phyloP scores from a whole-genome alignment of 2,888 invertebrate genomes.

The Lithosia quadra region DNA sequence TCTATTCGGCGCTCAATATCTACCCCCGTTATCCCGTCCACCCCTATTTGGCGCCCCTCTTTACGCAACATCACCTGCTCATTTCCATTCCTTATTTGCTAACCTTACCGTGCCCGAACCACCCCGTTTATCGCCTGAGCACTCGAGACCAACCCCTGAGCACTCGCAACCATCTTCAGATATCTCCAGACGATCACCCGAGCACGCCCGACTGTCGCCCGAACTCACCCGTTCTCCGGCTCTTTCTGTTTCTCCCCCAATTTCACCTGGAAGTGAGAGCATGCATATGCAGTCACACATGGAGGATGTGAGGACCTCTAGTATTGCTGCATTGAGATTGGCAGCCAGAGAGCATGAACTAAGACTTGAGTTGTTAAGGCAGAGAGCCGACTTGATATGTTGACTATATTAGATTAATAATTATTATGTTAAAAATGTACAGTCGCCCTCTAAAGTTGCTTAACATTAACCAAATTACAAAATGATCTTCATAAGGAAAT shows the following conservation, averaged over 20 bases:
- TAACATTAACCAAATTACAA: no score
- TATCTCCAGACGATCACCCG: conserved; percentile 58
- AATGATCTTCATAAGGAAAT: no score
- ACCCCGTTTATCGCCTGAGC: conserved; percentile 75
- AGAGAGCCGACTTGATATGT: conserved; percentile 87
- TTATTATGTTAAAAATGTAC: not conserved
- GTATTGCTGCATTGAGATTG: conserved; percentile 94
- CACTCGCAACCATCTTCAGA: conserved; percentile 71
- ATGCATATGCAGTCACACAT: conserved; percentile 80
- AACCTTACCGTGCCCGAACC: conserved; percentile 89
- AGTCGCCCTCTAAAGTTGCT: no score
- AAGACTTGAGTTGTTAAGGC: conserved; percentile 92
- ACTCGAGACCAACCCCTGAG: conserved; percentile 62
- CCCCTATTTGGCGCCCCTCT: conserved; percentile 78
- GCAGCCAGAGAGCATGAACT: conserved; percentile 97
- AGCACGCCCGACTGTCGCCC: conserved; percentile 61
- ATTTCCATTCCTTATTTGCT: conserved; percentile 95
- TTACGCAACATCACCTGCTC: conserved; percentile 84
- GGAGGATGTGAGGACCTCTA: conserved; percentile 93
- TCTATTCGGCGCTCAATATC: conserved; percentile 77
- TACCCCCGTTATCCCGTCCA: conserved; percentile 75
- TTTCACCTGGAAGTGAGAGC: conserved; percentile 83
- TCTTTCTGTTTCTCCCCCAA: conserved; percentile 85
- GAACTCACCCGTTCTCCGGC: conserved; percentile 70
- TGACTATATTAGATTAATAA: conserved; percentile 47